Conservation (phyloP, 2,113 vertebrate genomes). For the Oxyura jamaicensis region DNA sequence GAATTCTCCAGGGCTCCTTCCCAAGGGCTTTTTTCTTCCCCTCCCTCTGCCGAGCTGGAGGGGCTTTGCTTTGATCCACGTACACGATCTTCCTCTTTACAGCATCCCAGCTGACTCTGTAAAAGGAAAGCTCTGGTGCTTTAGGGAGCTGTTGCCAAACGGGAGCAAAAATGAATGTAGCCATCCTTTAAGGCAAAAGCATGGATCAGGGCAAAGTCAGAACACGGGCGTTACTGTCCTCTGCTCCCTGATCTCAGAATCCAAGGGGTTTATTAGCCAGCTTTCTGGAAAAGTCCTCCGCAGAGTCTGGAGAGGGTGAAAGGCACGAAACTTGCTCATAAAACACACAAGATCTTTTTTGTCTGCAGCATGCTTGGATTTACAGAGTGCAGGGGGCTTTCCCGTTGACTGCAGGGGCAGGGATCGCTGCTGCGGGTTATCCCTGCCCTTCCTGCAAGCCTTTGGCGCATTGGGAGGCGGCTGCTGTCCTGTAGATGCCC, state of each 20-base stretch:
- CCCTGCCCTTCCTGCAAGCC: background rate
- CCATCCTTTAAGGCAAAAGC: background rate
- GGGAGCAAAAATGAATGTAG: background rate
- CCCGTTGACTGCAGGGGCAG: accelerated
- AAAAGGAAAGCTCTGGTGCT: background rate
- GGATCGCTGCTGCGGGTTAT: background rate
- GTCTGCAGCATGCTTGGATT: background rate
- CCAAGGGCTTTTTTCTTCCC: background rate
- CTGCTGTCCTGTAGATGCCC: background rate
- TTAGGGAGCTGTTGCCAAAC: background rate
- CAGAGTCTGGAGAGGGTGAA: background rate
- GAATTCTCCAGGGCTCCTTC: background rate
- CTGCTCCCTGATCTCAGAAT: background rate
- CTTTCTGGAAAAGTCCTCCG: background rate
- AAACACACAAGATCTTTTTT: background rate
- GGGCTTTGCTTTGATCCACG: background rate
- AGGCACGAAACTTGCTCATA: background rate
- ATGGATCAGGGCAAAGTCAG: background rate
- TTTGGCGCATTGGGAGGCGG: background rate
- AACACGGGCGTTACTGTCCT: background rate
- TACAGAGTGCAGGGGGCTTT: background rate
- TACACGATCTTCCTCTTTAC: background rate
- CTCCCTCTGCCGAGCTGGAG: background rate
- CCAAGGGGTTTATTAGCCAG: background rate
- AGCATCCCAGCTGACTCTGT: background rate